Conservation (phyloP, 92 coral and sea anemone species). For the Siderastrea siderea region DNA sequence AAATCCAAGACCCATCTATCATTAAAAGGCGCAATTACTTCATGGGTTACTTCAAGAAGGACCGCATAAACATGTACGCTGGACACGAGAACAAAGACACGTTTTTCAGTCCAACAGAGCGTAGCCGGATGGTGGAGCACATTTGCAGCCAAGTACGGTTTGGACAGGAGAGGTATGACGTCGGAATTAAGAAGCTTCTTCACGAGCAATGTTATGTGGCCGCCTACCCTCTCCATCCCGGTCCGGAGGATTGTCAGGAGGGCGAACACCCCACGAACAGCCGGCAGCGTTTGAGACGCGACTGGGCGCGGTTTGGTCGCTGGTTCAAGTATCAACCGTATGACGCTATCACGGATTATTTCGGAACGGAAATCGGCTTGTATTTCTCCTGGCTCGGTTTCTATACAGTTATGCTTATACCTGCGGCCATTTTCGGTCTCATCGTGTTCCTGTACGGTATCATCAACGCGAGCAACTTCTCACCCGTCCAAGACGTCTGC, state of each 20-base stretch:
- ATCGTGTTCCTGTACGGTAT: slow-evolving; percentile 88
- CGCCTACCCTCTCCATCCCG: slow-evolving; percentile 93
- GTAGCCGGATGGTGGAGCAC: slow-evolving; percentile 96
- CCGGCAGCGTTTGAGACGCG: slow-evolving; percentile 85
- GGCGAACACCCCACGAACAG: slow-evolving; percentile 72
- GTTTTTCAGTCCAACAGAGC: slow-evolving; percentile 88
- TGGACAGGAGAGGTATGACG: slow-evolving; percentile 79
- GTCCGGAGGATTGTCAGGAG: slow-evolving; percentile 80
- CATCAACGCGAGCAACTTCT: slow-evolving; percentile 55
- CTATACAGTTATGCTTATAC: slow-evolving; percentile 94
- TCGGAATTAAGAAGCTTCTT: slow-evolving; percentile 84
- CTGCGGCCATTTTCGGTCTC: slow-evolving; percentile 93
- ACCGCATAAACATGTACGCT: slow-evolving; percentile 78
- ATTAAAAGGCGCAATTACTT: slow-evolving; percentile 74
- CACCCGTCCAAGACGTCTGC: slow-evolving; percentile 85
- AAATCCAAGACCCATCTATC: slow-evolving; percentile 74
- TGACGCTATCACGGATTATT: slow-evolving; percentile 93
- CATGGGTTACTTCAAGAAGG: slow-evolving; percentile 84
- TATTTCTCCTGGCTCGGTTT: slow-evolving; percentile 99
- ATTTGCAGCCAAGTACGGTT: slow-evolving; percentile 80
- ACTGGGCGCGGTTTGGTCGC: slow-evolving; percentile 95
- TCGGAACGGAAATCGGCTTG: slow-evolving; percentile 96
- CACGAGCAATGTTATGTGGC: slow-evolving; percentile 84
- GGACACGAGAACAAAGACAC: slow-evolving; percentile 81
- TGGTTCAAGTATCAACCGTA: slow-evolving; percentile 96